phyloP scores from a whole-genome alignment of 1,140 invertebrate genomes.

The Drosophila yakuba region DNA sequence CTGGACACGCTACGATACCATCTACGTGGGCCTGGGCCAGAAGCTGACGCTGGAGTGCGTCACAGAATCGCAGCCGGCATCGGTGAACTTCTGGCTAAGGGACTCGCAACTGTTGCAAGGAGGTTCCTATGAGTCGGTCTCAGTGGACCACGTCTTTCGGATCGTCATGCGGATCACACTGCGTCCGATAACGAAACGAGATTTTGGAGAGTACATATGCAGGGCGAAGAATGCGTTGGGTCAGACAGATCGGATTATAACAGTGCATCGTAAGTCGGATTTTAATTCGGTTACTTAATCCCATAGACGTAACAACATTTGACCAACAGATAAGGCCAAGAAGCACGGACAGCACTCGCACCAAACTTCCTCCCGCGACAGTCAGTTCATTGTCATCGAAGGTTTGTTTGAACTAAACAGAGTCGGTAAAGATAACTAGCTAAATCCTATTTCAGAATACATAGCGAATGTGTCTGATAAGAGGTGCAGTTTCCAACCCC shows the following conservation, averaged over 20 bases:
- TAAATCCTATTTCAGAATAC: slow-evolving; percentile 49
- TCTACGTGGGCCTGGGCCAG: slow-evolving; percentile 86
- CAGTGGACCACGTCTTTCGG: slow-evolving; percentile 86
- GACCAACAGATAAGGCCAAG: slow-evolving; percentile 68
- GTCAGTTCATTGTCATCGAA: slow-evolving; percentile 80
- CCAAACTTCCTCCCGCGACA: slow-evolving; percentile 67
- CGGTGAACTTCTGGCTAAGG: slow-evolving; percentile 87
- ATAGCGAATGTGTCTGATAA: slow-evolving; percentile 34
- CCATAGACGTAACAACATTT: not conserved
- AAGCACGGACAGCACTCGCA: slow-evolving; percentile 73
- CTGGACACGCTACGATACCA: slow-evolving; percentile 86
- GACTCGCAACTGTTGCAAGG: slow-evolving; percentile 83
- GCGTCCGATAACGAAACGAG: slow-evolving; percentile 85
- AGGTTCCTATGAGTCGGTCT: slow-evolving; percentile 86
- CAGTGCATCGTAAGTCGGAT: slow-evolving; percentile 85
- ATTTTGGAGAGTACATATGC: slow-evolving; percentile 87
- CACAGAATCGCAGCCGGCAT: slow-evolving; percentile 86
- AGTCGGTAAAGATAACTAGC: not conserved
- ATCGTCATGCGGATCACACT: slow-evolving; percentile 87
- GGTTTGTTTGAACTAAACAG: slow-evolving; percentile 23
- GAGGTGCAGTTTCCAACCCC: not conserved
- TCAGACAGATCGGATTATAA: slow-evolving; percentile 87
- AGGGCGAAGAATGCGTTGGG: slow-evolving; percentile 87
- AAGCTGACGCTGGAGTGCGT: slow-evolving; percentile 87
- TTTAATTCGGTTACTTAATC: not conserved